phyloP scores from a whole-genome alignment of 2,797 vertebrate species.

The Meda fulgida region DNA sequence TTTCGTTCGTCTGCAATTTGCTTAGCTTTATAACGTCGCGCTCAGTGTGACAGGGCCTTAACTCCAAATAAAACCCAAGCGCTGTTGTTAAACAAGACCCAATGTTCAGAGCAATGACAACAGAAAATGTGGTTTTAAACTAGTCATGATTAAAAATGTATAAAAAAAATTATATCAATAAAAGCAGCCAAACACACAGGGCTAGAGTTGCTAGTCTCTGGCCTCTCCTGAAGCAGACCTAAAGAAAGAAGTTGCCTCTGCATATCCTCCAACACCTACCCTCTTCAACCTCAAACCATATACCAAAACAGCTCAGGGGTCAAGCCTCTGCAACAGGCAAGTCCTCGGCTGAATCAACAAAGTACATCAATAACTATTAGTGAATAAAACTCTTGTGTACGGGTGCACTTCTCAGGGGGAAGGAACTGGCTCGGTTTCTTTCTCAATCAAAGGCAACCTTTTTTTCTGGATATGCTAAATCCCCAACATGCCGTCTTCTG shows the following conservation, averaged over 20 bases:
- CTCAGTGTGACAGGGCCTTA: background rate
- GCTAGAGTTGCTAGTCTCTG: constrained; percentile 46
- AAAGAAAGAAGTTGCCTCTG: constrained; percentile 70
- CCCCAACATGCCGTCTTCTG: constrained; percentile 30
- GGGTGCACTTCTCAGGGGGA: constrained; percentile 64
- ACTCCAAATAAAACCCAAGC: constrained; percentile 68
- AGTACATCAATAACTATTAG: constrained; percentile 76
- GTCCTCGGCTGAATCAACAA: constrained; percentile 76
- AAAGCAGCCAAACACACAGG: constrained; percentile 57
- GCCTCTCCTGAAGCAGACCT: constrained; percentile 61
- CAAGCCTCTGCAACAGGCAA: constrained; percentile 73
- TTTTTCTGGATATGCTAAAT: constrained; percentile 47
- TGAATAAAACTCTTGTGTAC: constrained; percentile 84
- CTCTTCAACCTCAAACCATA: constrained; percentile 73
- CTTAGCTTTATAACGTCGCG: too few relatives aligned
- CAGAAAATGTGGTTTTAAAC: constrained; percentile 73
- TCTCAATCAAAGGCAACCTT: constrained; percentile 68
- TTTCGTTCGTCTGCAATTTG: too few relatives aligned
- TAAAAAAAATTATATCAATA: constrained; percentile 69
- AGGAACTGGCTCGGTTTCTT: constrained; percentile 68
- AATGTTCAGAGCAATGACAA: constrained; percentile 69
- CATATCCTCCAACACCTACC: constrained; percentile 69
- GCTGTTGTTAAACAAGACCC: constrained; percentile 65
- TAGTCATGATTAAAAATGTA: constrained; percentile 75
- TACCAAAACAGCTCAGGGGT: constrained; percentile 78